Conservation (phyloP, 1,140 invertebrate species). For the Hetaerina americana region DNA sequence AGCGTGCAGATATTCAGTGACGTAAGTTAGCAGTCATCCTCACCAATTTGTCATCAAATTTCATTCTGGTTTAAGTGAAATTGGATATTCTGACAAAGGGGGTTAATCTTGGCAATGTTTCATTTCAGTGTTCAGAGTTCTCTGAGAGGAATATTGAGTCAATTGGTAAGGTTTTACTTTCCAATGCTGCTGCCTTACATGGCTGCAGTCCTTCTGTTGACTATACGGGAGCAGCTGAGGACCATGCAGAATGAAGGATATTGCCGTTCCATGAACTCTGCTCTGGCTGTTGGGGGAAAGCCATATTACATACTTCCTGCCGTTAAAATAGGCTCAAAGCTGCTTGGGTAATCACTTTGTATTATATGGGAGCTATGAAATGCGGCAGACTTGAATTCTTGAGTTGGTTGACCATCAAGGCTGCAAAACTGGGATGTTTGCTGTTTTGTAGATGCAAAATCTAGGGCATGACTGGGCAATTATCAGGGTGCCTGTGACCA, state of each 20-base stretch:
- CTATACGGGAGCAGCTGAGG: constrained; percentile 27
- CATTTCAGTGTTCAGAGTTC: background rate
- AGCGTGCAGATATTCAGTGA: constrained; percentile 41
- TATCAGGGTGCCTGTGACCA: too few relatives aligned
- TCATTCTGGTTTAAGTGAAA: background rate
- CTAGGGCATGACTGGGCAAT: too few relatives aligned
- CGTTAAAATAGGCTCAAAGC: constrained; percentile 16
- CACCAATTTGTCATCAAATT: constrained; percentile 9
- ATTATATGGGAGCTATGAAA: too few relatives aligned
- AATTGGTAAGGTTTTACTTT: constrained; percentile 28
- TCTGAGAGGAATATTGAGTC: constrained; percentile 18
- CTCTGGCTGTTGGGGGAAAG: constrained; percentile 27
- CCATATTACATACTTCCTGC: constrained; percentile 29
- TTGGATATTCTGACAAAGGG: too few relatives aligned
- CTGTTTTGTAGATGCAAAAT: too few relatives aligned
- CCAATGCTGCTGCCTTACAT: constrained; percentile 28
- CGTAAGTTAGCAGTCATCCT: constrained; percentile 21
- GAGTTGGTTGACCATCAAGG: too few relatives aligned
- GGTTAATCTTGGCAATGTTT: too few relatives aligned
- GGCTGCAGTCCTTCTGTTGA: constrained; percentile 28
- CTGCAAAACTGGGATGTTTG: too few relatives aligned
- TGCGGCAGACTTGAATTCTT: too few relatives aligned
- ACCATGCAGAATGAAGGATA: constrained; percentile 14
- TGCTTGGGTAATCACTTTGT: constrained; percentile 20
- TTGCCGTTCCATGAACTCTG: constrained; percentile 28